Conservation (phyloP, 2,797 vertebrate genomes). For the Fratercula arctica region DNA sequence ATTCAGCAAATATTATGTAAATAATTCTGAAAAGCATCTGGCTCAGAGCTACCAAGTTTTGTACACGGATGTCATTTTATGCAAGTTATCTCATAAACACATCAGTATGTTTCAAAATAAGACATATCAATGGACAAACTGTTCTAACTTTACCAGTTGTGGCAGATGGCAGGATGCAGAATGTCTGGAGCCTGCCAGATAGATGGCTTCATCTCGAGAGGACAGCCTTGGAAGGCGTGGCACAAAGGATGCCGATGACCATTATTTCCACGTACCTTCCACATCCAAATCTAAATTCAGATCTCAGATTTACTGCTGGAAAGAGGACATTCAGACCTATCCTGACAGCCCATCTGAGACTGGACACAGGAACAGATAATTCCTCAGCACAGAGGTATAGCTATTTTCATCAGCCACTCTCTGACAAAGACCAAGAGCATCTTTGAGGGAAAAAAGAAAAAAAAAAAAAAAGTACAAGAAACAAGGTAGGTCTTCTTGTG, state of each 20-base stretch:
- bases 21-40: constrained; percentile 15
- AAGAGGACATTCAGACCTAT: not conserved
- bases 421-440: not conserved
- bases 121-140: not conserved
- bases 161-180: constrained; percentile 30
- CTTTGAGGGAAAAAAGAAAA: accelerated
- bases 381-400: not conserved
- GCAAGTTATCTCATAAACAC: not conserved
- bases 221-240: not conserved
- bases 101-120: constrained; percentile 4
- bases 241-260: not conserved
- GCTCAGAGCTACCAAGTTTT: not conserved
- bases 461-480: not conserved
- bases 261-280: not conserved
- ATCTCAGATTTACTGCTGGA: not conserved
- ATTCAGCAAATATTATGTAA: not conserved
- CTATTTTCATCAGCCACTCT: not conserved
- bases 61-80: not conserved
- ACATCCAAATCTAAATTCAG: not conserved
- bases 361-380: not conserved
- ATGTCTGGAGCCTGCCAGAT: not conserved
- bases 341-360: not conserved
- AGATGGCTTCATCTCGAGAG: not conserved
- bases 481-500: not conserved
- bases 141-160: not conserved